Conservation (phyloP, 2,888 invertebrate species). For the Hirtodrosophila confusa region DNA sequence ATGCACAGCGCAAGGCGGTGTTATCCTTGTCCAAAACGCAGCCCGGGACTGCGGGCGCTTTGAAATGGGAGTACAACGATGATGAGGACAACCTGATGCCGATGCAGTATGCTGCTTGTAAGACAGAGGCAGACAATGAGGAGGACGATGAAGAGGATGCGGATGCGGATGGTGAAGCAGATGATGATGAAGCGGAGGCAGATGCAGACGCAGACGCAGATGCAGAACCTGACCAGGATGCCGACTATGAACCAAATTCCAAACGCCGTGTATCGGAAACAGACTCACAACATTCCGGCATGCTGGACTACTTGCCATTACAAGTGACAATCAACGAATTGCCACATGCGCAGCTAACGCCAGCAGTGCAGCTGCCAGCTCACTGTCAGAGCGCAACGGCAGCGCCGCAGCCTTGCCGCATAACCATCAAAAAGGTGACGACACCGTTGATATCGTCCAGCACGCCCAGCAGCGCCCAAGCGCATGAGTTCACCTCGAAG, state of each 20-base stretch:
- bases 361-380: conserved; percentile 22
- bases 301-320: conserved; percentile 66
- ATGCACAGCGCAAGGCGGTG: conserved; percentile 65
- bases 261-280: conserved; percentile 68
- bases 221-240: conserved; percentile 27
- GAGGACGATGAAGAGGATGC: conserved; percentile 45
- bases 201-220: conserved; percentile 3
- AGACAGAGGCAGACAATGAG: conserved; percentile 43
- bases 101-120: conserved; percentile 36
- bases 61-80: conserved; percentile 74
- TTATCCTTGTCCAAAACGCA: conserved; percentile 29
- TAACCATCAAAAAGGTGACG: conserved; percentile 71
- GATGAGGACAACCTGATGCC: conserved; percentile 59
- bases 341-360: conserved; percentile 46
- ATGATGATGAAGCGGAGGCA: conserved; percentile 37
- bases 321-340: conserved; percentile 74
- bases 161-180: conserved; percentile 20
- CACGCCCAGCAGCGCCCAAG: conserved; percentile 8
- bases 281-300: conserved; percentile 73
- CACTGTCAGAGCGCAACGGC: conserved; percentile 28
- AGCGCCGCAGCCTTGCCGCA: conserved; percentile 65
- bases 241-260: conserved; percentile 45
- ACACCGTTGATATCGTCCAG: conserved; percentile 37
- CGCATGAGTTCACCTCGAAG: conserved; percentile 65
- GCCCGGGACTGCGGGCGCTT: not conserved